These are phyloP conservation scores for Zygogramma bicolorata DNA, from an alignment of 2,888 invertebrate genomes.

Conservation along the genomic window DNA sequence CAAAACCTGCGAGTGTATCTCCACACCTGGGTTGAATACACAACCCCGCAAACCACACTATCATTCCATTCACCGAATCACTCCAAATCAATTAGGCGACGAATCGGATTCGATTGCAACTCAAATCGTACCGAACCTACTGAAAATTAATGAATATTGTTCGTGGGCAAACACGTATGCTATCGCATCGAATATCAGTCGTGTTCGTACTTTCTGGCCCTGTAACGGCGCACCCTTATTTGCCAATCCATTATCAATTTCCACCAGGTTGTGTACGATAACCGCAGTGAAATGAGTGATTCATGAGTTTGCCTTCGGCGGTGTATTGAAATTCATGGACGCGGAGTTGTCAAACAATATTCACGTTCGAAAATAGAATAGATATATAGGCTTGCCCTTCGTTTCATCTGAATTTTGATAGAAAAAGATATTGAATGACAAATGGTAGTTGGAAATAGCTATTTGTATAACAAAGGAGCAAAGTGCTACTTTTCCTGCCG, in stretches of 20 bases:
- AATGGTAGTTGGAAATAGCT: no score
- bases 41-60: background rate
- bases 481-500: no score
- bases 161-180: background rate
- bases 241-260: slow-evolving; percentile 41
- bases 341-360: no score
- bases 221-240: slow-evolving; percentile 41
- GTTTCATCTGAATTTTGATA: no score
- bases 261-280: slow-evolving; percentile 16
- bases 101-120: background rate
- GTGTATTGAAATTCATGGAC: background rate
- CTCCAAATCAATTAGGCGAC: background rate
- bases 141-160: slow-evolving; percentile 2
- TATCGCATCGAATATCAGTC: background rate
- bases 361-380: no score
- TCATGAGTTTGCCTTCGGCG: slow-evolving; percentile 15
- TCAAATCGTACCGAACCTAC: background rate
- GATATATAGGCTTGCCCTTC: no score
- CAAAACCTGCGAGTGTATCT: no score
- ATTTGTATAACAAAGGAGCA: no score
- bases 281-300: slow-evolving; percentile 14
- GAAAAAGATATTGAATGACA: no score
- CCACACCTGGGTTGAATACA: no score
- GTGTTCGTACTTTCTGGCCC: background rate
- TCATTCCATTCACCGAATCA: background rate